Evolutionary conservation across 1,140 invertebrate genomes (phyloP).

Genomic region (Aphelenchoides fujianensis): DNA sequence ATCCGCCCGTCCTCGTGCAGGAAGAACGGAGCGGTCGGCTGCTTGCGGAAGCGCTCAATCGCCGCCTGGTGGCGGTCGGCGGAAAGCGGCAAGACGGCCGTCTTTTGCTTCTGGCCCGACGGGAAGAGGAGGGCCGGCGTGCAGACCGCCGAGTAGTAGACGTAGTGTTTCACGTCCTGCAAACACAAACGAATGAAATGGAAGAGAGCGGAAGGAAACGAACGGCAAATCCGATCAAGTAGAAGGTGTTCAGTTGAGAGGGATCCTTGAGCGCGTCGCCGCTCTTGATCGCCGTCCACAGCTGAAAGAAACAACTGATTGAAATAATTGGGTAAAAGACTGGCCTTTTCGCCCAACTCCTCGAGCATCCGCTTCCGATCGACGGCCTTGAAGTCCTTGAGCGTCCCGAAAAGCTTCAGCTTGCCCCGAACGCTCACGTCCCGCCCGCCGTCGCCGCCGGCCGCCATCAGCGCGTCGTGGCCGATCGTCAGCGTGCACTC

Average conservation of each 20-base stretch:
- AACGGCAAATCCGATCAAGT: conserved; percentile 40
- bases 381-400: conserved; percentile 35
- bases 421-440: conserved; percentile 16
- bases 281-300: conserved; percentile 32
- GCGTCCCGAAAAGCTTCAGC: conserved; percentile 26
- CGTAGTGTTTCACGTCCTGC: conserved; percentile 42
- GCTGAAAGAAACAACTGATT: conserved; percentile 11
- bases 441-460: not conserved
- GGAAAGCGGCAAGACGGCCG: not conserved
- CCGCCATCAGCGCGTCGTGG: conserved; percentile 18
- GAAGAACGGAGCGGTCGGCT: conserved; percentile 24
- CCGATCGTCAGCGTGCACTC: conserved; percentile 16
- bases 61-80: conserved; percentile 18
- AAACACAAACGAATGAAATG: no score
- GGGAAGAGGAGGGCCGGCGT: conserved; percentile 41
- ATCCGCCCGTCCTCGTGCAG: conserved; percentile 17
- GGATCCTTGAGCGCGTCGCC: conserved; percentile 29
- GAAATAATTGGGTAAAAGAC: conserved; percentile 6
- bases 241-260: conserved; percentile 29
- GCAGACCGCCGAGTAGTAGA: conserved; percentile 44
- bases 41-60: conserved; percentile 8
- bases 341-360: conserved; percentile 28
- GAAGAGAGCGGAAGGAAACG: no score
- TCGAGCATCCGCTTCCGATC: conserved; percentile 33
- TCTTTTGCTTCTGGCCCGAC: not conserved